Base-by-base conservation (phyloP, 1,140 invertebrate species). In the Manduca sexta region DNA sequence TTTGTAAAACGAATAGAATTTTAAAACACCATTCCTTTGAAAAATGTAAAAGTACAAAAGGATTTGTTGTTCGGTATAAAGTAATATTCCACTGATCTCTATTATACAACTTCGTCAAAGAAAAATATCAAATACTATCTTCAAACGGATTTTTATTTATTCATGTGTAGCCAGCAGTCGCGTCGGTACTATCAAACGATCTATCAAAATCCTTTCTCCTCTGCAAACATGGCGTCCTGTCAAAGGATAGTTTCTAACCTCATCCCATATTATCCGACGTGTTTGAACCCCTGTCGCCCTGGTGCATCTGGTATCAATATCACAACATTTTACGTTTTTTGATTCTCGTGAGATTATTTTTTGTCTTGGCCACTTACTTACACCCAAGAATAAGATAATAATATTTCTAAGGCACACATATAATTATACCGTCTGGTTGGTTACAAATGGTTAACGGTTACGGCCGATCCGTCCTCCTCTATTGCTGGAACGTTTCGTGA, bases 401-500 rank as follows among this genome's bases (percentile, higher is more conserved):
- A n/a, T n/a, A n/a, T n/a, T n/a, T n/a, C n/a, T n/a, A n/a, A n/a
- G n/a, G n/a, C n/a, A 5, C 21, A 5, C 21, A 1, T 8, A 26
- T 5, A 26, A 8, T 8, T 5, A 31, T 43, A 46, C 45, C 45
- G 45, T 30, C 21, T 38, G 48, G 55, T 26, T 33, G 51, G 11
- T 43, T 16, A 15, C 41, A n/a, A 56, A 60, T 55, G 29, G 37
- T 38, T 34, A 39, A 33, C 48, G 47, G 47, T 52, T 43, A 43
- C 14, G 56, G 40, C 50, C 43, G 47, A 45, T 33, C 14, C 17
- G 44, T 39, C 50, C 61, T 54, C 56, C 55, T 57, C 37, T 15
- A 58, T 56, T 17, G 50, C 31, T 40, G 43, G 50, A 62, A 61
- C 53, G 52, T 59, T 69, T 69, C 62, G 56, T 68, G 52, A 63